A percentile compares a stretch with the other conserved stretches of the same genome.
Conservation (phyloP, 2,797 vertebrate species). For the Enteromius mattozi region DNA sequence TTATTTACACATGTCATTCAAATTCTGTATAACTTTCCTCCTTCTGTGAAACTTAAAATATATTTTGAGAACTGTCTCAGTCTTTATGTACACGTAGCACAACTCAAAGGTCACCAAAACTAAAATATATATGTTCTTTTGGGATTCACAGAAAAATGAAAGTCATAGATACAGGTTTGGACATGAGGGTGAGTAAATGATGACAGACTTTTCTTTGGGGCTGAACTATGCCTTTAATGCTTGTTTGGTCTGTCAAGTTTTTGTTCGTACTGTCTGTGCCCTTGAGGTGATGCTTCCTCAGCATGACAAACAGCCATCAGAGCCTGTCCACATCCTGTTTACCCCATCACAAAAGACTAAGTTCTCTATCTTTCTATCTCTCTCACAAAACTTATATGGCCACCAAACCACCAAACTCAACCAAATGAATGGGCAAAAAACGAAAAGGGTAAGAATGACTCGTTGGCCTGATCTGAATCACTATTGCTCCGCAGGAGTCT, state of each 20-base stretch:
- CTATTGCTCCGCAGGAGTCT: slow-evolving; percentile 16
- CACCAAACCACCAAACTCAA: slow-evolving; percentile 40
- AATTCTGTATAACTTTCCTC: not conserved
- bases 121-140: not conserved
- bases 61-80: not conserved
- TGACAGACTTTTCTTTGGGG: not conserved
- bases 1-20: not conserved
- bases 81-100: not conserved
- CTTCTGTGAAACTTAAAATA: not conserved
- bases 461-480: slow-evolving; percentile 35
- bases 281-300: slow-evolving; percentile 37
- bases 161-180: not conserved
- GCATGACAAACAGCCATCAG: slow-evolving; percentile 30
- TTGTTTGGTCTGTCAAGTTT: not conserved
- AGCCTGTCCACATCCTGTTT: slow-evolving; percentile 59
- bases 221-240: not conserved
- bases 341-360: slow-evolving; percentile 40
- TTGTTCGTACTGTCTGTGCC: slow-evolving; percentile 13
- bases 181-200: not conserved
- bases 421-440: slow-evolving; percentile 32
- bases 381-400: not conserved
- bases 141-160: not conserved
- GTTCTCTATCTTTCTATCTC: slow-evolving; percentile 8
- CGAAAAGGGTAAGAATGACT: slow-evolving; percentile 9
- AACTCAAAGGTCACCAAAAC: not conserved